Evolutionary conservation across 2,888 invertebrate species (phyloP), one percentile per base, ranked within the genome.

Genomic region (Camponotus fellah): DNA sequence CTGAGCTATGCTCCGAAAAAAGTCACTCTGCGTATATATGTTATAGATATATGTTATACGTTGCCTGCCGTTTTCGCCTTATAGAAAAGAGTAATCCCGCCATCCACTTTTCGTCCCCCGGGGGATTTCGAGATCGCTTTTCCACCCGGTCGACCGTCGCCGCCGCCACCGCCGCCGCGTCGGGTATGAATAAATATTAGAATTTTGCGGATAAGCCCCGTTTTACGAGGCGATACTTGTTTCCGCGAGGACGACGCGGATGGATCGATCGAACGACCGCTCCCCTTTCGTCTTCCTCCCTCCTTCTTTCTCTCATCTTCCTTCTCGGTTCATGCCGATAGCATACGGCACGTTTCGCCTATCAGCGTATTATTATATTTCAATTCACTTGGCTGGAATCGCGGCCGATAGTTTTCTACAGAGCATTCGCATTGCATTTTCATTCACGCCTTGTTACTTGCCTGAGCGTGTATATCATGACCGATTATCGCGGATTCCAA

Each of bases 181-280:
- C 64, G 91, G 91, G 91, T 93, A 93, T 94, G 94, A 93, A 94
- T 94, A 94, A 94, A 94, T 94, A 94, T 94, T 93, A 93, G 92
- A 93, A 93, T 94, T 92, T 93, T 92, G 91, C 90, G 91, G 93
- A 93, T 94, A 94, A 94, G 92, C 93, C 85, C 91, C 89, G 91
- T 92, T 93, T 93, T 93, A 94, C 92, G 92, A 93, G 91, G 92
- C 93, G 93, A 93, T 93, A 93, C 92, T 92, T 93, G 93, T 93
- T 93, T 92, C 91, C 91, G 83, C 89, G 87, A 86, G 84, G 88
- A 56, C 87, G 87, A 87, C 88, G 87, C 75, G 82, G 77, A 77
- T 80, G 88, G 91, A 93, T 93, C 93, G 92, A 93, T 93, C 88
- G 90, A 87, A 88, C 91, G 85, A 84, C 83, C 82, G 46, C 64